These are phyloP conservation scores for Orthosia incerta DNA, from an alignment of 2,888 invertebrate genomes.

Conservation along the genomic window DNA sequence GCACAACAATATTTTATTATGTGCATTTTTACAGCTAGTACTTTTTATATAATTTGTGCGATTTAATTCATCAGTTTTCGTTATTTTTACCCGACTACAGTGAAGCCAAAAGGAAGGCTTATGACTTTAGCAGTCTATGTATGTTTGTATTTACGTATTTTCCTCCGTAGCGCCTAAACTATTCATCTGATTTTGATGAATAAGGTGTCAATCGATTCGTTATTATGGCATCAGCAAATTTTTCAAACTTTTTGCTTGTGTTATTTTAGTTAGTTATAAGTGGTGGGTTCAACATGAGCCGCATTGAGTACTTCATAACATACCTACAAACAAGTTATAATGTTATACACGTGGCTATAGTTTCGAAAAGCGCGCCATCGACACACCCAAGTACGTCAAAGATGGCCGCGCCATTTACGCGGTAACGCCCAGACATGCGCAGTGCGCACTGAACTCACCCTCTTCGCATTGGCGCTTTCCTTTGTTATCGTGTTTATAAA, in stretches of 20 bases:
- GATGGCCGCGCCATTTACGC: constrained; percentile 47
- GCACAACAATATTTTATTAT: neutral
- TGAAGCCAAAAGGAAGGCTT: too few relatives aligned
- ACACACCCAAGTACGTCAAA: constrained; percentile 58
- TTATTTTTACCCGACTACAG: neutral
- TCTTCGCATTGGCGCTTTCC: constrained; percentile 50
- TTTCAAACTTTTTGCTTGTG: too few relatives aligned
- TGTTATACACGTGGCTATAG: constrained; percentile 32
- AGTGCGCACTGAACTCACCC: constrained; percentile 11
- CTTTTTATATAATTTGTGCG: constrained; percentile 10
- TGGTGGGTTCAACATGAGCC: neutral
- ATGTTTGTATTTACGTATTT: too few relatives aligned
- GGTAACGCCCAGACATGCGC: constrained; percentile 63
- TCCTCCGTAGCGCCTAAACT: too few relatives aligned
- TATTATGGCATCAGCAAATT: too few relatives aligned
- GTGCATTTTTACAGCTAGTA: neutral
- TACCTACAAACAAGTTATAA: constrained; percentile 34
- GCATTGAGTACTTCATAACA: neutral
- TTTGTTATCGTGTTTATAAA: constrained; percentile 51
- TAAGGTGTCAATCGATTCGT: too few relatives aligned
- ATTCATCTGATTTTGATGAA: too few relatives aligned
- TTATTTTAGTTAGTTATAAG: too few relatives aligned
- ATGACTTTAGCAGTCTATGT: too few relatives aligned
- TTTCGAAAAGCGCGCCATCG: constrained; percentile 58
- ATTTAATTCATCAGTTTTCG: neutral